Conservation (phyloP, 2,113 vertebrate genomes). For the Xiphophorus couchianus region DNA sequence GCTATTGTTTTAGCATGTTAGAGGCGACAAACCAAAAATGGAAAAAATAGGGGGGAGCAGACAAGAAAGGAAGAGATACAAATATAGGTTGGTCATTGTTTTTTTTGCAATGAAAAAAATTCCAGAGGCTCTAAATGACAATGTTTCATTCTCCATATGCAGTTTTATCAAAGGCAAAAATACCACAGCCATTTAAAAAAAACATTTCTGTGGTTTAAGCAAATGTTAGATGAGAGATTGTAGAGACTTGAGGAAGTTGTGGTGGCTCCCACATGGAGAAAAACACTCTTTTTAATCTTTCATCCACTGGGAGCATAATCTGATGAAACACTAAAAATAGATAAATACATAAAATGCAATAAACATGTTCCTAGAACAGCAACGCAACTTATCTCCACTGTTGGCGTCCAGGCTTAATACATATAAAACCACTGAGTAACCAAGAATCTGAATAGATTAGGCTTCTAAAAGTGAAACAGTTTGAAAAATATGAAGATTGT, state of each 20-base stretch:
- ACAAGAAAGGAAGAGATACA: neutral
- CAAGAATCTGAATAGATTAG: neutral
- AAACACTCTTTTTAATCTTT: neutral
- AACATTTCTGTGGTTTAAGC: slow-evolving; percentile 2
- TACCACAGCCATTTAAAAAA: neutral
- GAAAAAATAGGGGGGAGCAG: neutral
- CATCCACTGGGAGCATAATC: slow-evolving; percentile 13
- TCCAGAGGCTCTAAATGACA: neutral
- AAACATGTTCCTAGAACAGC: slow-evolving; percentile 40
- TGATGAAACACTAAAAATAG: slow-evolving; percentile 5
- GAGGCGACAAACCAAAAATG: slow-evolving; percentile 5
- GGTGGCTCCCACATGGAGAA: slow-evolving; percentile 2
- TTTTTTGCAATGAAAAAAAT: neutral
- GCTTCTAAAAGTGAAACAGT: neutral
- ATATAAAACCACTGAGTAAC: neutral
- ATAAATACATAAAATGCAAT: slow-evolving; percentile 5
- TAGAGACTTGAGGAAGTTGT: slow-evolving; percentile 5
- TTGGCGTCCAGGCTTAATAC: neutral
- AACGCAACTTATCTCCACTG: slow-evolving; percentile 21
- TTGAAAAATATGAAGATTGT: neutral
- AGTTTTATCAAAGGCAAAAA: neutral
- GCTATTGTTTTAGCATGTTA: neutral
- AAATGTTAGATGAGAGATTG: slow-evolving; percentile 20
- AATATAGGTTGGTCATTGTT: neutral
- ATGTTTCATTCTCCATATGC: slow-evolving; percentile 15